Evolutionary conservation across 1,140 invertebrate genomes (phyloP).

Genomic region (Ephestia elutella): DNA sequence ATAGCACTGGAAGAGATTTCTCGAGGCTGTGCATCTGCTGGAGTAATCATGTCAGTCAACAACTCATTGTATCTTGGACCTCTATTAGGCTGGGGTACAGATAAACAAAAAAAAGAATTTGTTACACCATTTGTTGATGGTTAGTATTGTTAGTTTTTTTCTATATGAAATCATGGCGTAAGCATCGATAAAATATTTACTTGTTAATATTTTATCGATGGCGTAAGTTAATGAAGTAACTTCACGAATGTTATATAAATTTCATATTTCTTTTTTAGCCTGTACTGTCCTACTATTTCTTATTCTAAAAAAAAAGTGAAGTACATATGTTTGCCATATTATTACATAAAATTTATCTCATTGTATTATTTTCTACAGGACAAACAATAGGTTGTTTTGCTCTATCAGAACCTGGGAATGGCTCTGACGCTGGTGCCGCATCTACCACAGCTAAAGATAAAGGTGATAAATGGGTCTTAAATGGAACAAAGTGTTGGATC

Average conservation of each 20-base stretch:
- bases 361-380: slow-evolving; percentile 41
- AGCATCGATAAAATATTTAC: too few relatives aligned
- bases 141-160: slow-evolving; percentile 22
- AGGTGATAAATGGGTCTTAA: slow-evolving; percentile 84
- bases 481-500: slow-evolving; percentile 97
- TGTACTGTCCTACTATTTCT: too few relatives aligned
- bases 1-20: slow-evolving; percentile 97
- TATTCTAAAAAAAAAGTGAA: too few relatives aligned
- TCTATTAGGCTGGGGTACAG: slow-evolving; percentile 84
- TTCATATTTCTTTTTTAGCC: too few relatives aligned
- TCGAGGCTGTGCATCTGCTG: slow-evolving; percentile 86
- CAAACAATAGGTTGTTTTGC: slow-evolving; percentile 83
- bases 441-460: slow-evolving; percentile 85
- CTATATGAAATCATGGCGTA: not conserved
- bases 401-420: slow-evolving; percentile 86
- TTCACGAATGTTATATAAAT: too few relatives aligned
- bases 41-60: slow-evolving; percentile 93
- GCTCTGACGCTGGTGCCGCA: slow-evolving; percentile 94
- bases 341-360: too few relatives aligned
- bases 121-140: slow-evolving; percentile 82
- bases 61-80: slow-evolving; percentile 92
- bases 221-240: too few relatives aligned
- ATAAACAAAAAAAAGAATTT: slow-evolving; percentile 88
- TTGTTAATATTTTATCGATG: too few relatives aligned
- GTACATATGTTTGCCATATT: too few relatives aligned